A percentile compares a stretch with the other conserved stretches of the same genome.
phyloP scores from a whole-genome alignment of 2,113 vertebrate genomes.

The Paedocypris sp. region DNA sequence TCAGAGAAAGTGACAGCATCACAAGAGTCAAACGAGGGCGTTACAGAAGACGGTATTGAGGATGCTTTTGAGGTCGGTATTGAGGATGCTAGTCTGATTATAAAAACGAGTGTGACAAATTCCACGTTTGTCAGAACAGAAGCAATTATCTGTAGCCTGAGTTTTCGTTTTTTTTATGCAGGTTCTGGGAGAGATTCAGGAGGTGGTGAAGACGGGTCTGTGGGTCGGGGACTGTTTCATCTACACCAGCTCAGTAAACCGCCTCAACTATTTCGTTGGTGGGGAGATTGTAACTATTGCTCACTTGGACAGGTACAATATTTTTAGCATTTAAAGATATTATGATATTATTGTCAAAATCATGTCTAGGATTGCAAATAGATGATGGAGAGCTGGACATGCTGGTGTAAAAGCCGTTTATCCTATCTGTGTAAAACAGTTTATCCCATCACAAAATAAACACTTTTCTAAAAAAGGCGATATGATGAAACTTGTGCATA shows the following conservation, averaged over 20 bases:
- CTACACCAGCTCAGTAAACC: constrained; percentile 98
- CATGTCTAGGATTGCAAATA: too few relatives aligned
- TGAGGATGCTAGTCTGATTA: not conserved
- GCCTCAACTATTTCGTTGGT: constrained; percentile 95
- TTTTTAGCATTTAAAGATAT: too few relatives aligned
- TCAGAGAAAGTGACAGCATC: constrained; percentile 89
- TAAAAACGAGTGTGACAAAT: not conserved
- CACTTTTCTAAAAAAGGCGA: too few relatives aligned
- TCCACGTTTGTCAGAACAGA: not conserved
- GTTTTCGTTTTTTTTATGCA: constrained; percentile 39
- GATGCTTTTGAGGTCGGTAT: constrained; percentile 88
- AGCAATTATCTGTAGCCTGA: too few relatives aligned
- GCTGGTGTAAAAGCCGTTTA: too few relatives aligned
- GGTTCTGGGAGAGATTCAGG: constrained; percentile 97
- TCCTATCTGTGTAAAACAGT: too few relatives aligned
- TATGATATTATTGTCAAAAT: too few relatives aligned
- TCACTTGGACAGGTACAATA: constrained; percentile 88
- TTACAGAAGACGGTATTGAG: constrained; percentile 97
- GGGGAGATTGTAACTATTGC: constrained; percentile 98
- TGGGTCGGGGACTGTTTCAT: constrained; percentile 99
- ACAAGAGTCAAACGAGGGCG: constrained; percentile 89
- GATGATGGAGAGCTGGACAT: too few relatives aligned
- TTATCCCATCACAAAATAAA: too few relatives aligned
- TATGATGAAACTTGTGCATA: too few relatives aligned
- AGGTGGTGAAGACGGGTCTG: constrained; percentile 93